Base-by-base conservation (phyloP, 2,113 vertebrate species). In the Hoplias malabaricus region DNA sequence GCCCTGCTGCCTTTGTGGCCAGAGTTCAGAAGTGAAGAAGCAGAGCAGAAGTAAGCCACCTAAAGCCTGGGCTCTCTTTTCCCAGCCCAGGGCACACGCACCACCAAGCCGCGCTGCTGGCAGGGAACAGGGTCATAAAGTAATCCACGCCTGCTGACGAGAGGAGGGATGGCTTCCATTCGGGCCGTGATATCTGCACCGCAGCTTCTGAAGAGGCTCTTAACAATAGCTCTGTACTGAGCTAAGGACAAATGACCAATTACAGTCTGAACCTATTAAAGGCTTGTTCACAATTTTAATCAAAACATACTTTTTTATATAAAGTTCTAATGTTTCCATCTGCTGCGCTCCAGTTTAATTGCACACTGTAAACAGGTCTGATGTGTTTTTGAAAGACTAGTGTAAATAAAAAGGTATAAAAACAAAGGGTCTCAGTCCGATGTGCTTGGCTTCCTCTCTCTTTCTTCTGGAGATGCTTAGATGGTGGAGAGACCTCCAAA, bases 11-110 rank as follows among this genome's bases (percentile, higher is more conserved):
- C 84, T 83, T 80, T 67, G 46, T 82, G 79, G 65, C 80, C 71
- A 75, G 78, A 78, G 73, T 87, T 90, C 86, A 89, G 82, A 89
- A 88, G 75, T 88, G 82, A 87, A 83, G 85, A 89, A 89, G 86
- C 89, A 86, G 86, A 88, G 87, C 88, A 87, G 89, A 90, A 91
- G 75, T 84, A 87, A 87, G 75, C 80, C 72, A 77, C 23, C 48
- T 65, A 46, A 77, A 36, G 46, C 73, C 59, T 43, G 11, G 21
- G 43, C 40, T 43, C 63, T 76, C n/a, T 74, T 69, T 69, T 73
- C 43, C 29, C 19, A 25, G 63, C 65, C 57, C 48, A 53, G n/a
- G 48, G 48, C 48, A 53, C 48, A 53, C 8, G 56, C 68, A 66
- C 34, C 33, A 46, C 25, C 36, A 29, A n/a, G 19, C 23, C n/a